Percentiles rank a stretch among this genome's conserved stretches.
Conservation (phyloP, 2,797 vertebrate genomes). For the Hozukius guyotensis region DNA sequence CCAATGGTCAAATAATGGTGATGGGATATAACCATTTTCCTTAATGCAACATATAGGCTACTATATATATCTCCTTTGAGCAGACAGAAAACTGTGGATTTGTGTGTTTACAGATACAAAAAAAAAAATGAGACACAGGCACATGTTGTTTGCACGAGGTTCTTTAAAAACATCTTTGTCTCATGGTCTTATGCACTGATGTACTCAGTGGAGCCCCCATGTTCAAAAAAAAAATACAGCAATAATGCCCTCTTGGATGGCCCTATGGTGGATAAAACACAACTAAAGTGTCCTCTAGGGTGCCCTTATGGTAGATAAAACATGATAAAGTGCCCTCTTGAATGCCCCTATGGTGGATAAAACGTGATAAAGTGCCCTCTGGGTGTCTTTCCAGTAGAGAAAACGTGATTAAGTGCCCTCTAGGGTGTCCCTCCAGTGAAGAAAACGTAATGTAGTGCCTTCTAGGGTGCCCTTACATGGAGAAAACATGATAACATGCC, state of each 20-base stretch:
- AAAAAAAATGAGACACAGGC: neutral
- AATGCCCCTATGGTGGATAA: too few species aligned
- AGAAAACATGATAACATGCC: too few species aligned
- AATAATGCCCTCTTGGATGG: neutral
- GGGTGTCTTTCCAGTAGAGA: too few species aligned
- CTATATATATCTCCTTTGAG: neutral
- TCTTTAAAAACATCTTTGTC: slow-evolving; percentile 4
- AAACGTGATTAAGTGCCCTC: too few species aligned
- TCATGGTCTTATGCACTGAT: slow-evolving; percentile 6
- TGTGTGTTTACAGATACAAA: neutral
- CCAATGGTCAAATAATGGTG: neutral
- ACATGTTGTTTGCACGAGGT: neutral
- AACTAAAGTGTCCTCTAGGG: neutral
- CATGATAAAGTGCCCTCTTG: neutral
- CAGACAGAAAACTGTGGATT: neutral
- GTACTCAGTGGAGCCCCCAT: neutral
- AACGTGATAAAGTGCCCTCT: too few species aligned
- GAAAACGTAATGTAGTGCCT: too few species aligned
- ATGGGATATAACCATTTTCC: neutral
- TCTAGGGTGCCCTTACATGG: too few species aligned
- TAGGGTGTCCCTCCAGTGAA: too few species aligned
- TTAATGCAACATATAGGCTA: neutral
- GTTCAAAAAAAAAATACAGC: too few species aligned
- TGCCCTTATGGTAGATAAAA: too few species aligned
- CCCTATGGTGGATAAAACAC: neutral